These are phyloP conservation scores for Syngnathus floridae DNA, from an alignment of 2,113 vertebrate genomes.

Conservation along the genomic window DNA sequence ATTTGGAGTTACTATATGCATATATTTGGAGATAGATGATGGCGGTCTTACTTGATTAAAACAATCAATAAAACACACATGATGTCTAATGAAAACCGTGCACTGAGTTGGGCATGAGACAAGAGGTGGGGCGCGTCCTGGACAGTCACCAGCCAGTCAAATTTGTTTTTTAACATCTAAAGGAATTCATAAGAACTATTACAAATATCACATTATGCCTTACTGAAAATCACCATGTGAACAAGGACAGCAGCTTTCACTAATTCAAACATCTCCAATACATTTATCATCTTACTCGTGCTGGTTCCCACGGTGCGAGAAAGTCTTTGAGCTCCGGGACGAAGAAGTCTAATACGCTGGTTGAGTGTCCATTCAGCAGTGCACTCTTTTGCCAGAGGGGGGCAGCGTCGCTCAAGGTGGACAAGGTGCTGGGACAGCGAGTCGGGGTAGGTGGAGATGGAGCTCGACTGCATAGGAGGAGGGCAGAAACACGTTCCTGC, in stretches of 20 bases:
- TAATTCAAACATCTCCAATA: not conserved
- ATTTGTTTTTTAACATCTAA: not conserved
- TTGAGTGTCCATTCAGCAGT: slow-evolving; percentile 49
- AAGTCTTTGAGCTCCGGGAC: slow-evolving; percentile 65
- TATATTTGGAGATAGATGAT: not conserved
- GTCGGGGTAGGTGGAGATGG: slow-evolving; percentile 71
- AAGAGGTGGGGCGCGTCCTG: too few species aligned
- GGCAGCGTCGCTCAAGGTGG: slow-evolving; percentile 44
- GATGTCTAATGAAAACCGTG: not conserved
- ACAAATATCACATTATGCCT: not conserved
- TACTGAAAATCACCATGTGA: not conserved
- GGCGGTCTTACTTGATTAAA: not conserved
- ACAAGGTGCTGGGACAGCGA: slow-evolving; percentile 70
- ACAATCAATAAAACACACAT: not conserved
- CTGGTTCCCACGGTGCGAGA: slow-evolving; percentile 53
- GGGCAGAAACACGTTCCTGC: slow-evolving; percentile 75
- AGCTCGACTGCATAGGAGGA: slow-evolving; percentile 67
- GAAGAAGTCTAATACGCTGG: slow-evolving; percentile 66
- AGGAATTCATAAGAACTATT: not conserved
- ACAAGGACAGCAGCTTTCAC: not conserved
- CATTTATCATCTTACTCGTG: slow-evolving; percentile 55
- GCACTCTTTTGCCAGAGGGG: slow-evolving; percentile 82
- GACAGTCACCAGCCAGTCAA: not conserved
- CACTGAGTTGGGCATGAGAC: too few species aligned
- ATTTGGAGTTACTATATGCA: not conserved